phyloP scores from a whole-genome alignment of 1,140 invertebrate genomes.

The Camponotus floridanus region DNA sequence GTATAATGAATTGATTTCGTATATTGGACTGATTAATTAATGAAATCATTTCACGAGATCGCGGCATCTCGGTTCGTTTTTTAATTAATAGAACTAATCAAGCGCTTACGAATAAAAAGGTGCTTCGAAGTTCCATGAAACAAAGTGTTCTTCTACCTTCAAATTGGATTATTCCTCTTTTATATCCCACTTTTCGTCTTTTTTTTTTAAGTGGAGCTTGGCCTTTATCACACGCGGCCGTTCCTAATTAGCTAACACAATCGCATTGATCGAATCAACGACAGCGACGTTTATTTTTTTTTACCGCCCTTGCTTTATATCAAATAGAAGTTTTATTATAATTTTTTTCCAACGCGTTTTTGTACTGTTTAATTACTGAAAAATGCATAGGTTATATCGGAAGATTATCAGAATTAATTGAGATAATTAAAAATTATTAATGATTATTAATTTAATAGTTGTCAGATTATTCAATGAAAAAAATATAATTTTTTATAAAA shows the following conservation, averaged over 20 bases:
- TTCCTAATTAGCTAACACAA: slow-evolving; percentile 53
- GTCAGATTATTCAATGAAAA: neutral
- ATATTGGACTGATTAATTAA: slow-evolving; percentile 51
- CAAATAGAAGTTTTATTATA: slow-evolving; percentile 18
- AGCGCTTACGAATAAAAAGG: slow-evolving; percentile 11
- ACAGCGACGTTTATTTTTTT: slow-evolving; percentile 49
- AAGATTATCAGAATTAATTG: neutral
- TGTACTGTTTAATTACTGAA: slow-evolving; percentile 10
- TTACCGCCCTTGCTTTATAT: slow-evolving; percentile 9
- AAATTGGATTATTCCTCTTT: slow-evolving; percentile 58
- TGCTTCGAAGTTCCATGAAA: slow-evolving; percentile 18
- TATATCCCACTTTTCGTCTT: slow-evolving; percentile 33
- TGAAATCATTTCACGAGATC: neutral
- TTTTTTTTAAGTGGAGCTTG: slow-evolving; percentile 36
- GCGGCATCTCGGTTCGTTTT: neutral
- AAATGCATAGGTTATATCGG: neutral
- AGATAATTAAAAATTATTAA: neutral
- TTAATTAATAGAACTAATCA: slow-evolving; percentile 66
- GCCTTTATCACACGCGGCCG: slow-evolving; percentile 13
- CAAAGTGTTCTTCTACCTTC: slow-evolving; percentile 25
- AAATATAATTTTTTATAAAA: neutral
- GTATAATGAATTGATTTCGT: slow-evolving; percentile 12
- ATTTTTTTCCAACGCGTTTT: neutral
- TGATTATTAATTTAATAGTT: slow-evolving; percentile 10
- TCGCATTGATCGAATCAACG: slow-evolving; percentile 34